phyloP scores from a whole-genome alignment of 2,113 vertebrate species.

The Chunga burmeisteri region DNA sequence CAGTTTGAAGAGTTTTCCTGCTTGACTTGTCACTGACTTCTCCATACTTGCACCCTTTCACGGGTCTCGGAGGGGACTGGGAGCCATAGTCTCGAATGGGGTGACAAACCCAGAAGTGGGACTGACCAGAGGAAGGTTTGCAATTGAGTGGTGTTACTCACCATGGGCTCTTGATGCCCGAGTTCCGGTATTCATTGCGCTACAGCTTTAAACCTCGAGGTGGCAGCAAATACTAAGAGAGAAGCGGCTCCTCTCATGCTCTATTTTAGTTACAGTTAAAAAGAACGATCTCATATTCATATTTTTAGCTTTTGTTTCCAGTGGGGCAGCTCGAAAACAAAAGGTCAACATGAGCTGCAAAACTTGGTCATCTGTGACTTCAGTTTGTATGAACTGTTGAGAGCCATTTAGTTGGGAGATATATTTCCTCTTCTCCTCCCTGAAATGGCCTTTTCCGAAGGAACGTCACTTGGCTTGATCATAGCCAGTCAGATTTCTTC shows the following conservation, averaged over 20 bases:
- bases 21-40: not conserved
- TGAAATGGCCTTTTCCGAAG: not conserved
- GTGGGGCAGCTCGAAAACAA: not conserved
- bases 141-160: not conserved
- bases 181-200: not conserved
- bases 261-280: not conserved
- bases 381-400: not conserved
- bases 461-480: not conserved
- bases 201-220: constrained; percentile 32
- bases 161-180: not conserved
- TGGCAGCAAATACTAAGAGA: constrained; percentile 58
- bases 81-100: not conserved
- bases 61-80: not conserved
- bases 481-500: not conserved
- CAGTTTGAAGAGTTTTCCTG: not conserved
- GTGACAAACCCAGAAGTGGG: not conserved
- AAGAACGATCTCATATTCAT: not conserved
- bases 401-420: not conserved
- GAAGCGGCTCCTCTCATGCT: not conserved
- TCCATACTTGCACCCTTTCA: not conserved
- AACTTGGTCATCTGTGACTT: not conserved
- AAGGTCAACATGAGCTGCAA: not conserved
- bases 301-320: not conserved
- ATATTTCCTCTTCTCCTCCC: not conserved
- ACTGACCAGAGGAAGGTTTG: not conserved